Conservation (phyloP, 2,888 invertebrate species). For the Pristionchus entomophagus region DNA sequence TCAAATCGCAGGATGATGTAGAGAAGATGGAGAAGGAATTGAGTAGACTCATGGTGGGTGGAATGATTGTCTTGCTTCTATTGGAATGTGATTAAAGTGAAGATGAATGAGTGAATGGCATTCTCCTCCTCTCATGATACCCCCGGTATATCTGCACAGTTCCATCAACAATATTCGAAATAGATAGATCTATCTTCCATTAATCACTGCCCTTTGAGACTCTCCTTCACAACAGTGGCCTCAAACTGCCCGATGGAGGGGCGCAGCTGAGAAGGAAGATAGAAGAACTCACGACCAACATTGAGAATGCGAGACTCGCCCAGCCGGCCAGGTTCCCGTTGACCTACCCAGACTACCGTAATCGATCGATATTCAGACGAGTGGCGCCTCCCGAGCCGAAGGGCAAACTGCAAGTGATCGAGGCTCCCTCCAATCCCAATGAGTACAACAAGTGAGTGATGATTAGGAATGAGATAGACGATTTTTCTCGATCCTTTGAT, state of each 20-base stretch:
- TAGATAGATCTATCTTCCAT: background rate
- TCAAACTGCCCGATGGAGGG: constrained; percentile 38
- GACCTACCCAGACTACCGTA: background rate
- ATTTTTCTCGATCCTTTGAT: too few species aligned
- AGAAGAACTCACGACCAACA: background rate
- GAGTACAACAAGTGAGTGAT: background rate
- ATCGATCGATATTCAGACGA: constrained; percentile 29
- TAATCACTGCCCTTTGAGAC: background rate
- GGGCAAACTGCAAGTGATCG: constrained; percentile 7
- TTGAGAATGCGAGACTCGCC: constrained; percentile 28
- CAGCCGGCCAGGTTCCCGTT: constrained; percentile 23
- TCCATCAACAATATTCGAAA: too few species aligned
- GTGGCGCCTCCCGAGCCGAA: background rate
- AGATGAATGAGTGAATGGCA: too few species aligned
- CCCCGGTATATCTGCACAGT: too few species aligned
- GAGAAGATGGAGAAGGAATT: constrained; percentile 26
- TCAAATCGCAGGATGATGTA: background rate
- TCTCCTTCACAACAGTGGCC: background rate
- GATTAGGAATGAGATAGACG: background rate
- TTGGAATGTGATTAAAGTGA: too few species aligned
- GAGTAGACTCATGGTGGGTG: background rate
- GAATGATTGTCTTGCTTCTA: background rate
- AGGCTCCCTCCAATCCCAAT: background rate
- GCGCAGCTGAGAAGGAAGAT: constrained; percentile 18
- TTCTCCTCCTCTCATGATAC: too few species aligned